Evolutionary conservation across 92 coral and sea anemone genomes (phyloP).

Genomic region (Parazoanthus darwini): DNA sequence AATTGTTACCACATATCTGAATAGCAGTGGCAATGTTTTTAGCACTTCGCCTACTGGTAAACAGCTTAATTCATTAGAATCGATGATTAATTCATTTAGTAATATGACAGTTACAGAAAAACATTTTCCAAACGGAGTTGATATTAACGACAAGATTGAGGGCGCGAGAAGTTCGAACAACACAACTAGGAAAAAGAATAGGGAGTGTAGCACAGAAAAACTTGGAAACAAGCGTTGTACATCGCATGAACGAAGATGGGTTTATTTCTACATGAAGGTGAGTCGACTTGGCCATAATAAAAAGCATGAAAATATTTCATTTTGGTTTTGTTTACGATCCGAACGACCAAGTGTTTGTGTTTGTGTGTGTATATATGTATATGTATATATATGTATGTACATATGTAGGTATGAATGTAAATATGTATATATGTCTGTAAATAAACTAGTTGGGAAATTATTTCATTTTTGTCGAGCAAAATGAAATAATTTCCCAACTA

Average conservation of each 20-base stretch:
- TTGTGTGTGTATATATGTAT: background rate
- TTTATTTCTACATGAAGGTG: slow-evolving; percentile 13
- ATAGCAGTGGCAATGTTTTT: background rate
- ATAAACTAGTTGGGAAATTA: no score
- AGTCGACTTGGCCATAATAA: background rate
- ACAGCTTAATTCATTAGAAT: background rate
- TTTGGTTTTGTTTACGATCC: background rate
- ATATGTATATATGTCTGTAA: no score
- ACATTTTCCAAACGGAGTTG: background rate
- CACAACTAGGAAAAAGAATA: background rate
- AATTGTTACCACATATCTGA: background rate
- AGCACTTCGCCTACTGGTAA: background rate
- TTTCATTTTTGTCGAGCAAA: no score
- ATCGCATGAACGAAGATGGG: slow-evolving; percentile 10
- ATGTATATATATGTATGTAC: no score
- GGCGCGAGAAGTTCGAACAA: background rate
- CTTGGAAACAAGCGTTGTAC: background rate
- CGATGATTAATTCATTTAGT: background rate
- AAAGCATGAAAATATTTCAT: no score
- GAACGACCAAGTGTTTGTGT: background rate
- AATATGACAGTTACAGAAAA: background rate
- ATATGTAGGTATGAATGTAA: no score
- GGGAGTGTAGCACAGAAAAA: background rate
- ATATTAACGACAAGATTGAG: no score
- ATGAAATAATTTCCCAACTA: no score